Base-by-base conservation (phyloP, 2,113 vertebrate species). In the Pomatorhinus ruficollis region DNA sequence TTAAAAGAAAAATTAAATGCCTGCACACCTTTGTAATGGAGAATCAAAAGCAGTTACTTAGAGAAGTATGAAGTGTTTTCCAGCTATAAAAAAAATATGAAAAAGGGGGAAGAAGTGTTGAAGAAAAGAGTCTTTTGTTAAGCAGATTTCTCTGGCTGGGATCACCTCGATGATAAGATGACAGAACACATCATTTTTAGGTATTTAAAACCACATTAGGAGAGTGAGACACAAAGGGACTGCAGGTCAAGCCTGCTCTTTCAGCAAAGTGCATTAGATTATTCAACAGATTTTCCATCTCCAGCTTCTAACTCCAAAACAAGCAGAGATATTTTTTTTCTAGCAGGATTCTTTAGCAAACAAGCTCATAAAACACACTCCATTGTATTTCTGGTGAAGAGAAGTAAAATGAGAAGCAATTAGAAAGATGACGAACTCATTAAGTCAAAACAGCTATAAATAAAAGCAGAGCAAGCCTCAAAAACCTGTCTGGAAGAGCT, bases 391-490 rank as follows among this genome's bases (percentile, higher is more conserved):
- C 68, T 70, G 49, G 72, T 61, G 57, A 45, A 66, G 54, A 21
- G 42, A 71, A 65, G 45, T 33, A 35, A 86, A 90, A 75, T 17
- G 33, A 89, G 74, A 87, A 94, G 64, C 40, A 88, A 93, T 69
- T 77, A 95, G 60, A 90, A 72, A 2, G 27, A 66, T 37, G 50
- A 88, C 64, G 49, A 61, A 85, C 44, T 57, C 63, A 69, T 69
- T 90, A 86, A 83, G 45, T 90, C 87, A 24, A 83, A 92, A 50
- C 59, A 81, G 66, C n/a, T 63, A 47, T 57, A 87, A 90, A 93
- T 83, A 61, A 82, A 91, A 89, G 53, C 28, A 90, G 87, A 94
- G 72, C 20, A 35, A 52, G 61, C 27, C 39, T 86, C 44, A 47
- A 89, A 82, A 22, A 14, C 6, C 20, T 28, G 28, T 5, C 17